Conservation (phyloP, 2,797 vertebrate species). For the Huso huso region DNA sequence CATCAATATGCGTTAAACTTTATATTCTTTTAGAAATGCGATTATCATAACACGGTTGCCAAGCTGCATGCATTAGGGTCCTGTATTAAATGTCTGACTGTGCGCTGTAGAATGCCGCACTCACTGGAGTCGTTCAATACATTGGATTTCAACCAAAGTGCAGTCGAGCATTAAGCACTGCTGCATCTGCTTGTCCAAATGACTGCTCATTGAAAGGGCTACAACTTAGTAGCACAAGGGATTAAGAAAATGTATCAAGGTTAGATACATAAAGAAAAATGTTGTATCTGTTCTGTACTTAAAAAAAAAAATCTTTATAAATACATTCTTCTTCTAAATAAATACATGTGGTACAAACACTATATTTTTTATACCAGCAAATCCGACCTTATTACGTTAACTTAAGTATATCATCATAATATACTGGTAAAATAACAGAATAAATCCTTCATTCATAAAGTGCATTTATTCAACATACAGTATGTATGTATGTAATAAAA, state of each 20-base stretch:
- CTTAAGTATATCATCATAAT: no score
- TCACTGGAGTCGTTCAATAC: not conserved
- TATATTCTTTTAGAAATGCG: not conserved
- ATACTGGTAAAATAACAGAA: no score
- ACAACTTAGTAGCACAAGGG: not conserved
- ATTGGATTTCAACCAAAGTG: not conserved
- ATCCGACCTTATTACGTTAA: no score
- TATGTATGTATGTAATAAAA: no score
- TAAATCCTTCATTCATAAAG: no score
- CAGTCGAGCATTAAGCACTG: not conserved
- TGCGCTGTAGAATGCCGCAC: not conserved
- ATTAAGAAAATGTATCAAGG: not conserved
- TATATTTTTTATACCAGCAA: no score
- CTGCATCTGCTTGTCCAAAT: conserved; percentile 16
- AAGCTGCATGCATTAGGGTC: conserved; percentile 27
- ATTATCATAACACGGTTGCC: conserved; percentile 38
- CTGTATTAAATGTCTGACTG: not conserved
- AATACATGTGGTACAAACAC: not conserved
- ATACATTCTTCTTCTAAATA: not conserved
- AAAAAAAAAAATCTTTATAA: no score
- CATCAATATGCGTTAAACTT: no score
- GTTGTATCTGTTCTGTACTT: no score
- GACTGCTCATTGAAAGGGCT: conserved; percentile 4
- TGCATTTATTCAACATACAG: no score
- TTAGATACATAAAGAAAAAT: no score